Percentiles rank a stretch among this genome's conserved stretches.
Evolutionary conservation across 2,113 vertebrate genomes (phyloP).

Genomic region (Burhinus bistriatus): DNA sequence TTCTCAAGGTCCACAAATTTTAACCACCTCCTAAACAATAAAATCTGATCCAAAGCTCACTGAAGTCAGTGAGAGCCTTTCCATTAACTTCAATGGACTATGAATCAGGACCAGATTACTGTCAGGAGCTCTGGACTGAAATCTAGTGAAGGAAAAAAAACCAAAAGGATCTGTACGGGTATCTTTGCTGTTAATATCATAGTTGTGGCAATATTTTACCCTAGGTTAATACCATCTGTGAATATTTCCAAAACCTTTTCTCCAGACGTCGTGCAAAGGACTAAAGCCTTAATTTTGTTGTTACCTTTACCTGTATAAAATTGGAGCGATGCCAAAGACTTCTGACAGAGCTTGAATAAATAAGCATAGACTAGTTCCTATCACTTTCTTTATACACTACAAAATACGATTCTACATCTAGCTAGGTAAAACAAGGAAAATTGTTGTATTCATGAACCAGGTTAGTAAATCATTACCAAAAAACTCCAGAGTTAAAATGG

Average conservation of each 20-base stretch:
- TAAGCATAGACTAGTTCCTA: background rate
- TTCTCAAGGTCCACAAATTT: background rate
- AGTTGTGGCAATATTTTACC: background rate
- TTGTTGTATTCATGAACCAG: background rate
- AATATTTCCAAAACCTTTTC: background rate
- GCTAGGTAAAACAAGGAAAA: background rate
- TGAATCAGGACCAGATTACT: background rate
- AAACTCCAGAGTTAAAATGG: background rate
- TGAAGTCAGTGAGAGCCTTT: background rate
- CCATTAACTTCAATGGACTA: background rate
- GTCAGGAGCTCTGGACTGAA: background rate
- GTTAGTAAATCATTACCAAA: background rate
- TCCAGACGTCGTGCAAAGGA: background rate
- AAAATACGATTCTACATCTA: background rate
- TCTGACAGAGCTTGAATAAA: background rate
- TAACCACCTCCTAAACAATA: background rate
- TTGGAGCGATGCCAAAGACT: background rate
- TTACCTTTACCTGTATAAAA: background rate
- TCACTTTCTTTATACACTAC: background rate
- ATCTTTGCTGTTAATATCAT: background rate
- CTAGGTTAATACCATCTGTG: background rate
- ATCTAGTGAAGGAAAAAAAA: background rate
- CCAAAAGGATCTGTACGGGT: background rate
- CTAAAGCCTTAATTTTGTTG: background rate
- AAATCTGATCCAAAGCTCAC: background rate